A percentile compares a stretch with the other conserved stretches of the same genome.
Evolutionary conservation across 2,113 vertebrate genomes (phyloP).

Genomic region (Pleuronectes platessa): DNA sequence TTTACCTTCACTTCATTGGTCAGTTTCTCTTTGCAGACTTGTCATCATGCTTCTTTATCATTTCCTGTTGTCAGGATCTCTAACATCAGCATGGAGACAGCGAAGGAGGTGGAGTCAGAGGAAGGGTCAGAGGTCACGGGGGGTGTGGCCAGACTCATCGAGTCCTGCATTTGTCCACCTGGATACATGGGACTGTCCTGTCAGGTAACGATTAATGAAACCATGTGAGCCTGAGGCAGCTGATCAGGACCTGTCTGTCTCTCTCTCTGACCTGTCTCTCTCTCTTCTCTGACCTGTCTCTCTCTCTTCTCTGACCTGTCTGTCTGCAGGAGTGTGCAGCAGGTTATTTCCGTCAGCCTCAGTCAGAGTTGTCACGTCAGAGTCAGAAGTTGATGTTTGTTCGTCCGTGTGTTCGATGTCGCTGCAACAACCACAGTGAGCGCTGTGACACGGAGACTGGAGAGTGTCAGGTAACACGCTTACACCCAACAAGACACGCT

Average conservation of each 20-base stretch:
- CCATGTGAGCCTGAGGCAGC: background rate
- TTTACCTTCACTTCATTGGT: no score
- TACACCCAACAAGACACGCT: background rate
- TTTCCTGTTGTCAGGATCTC: slow-evolving; percentile 83
- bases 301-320: no score
- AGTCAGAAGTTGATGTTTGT: slow-evolving; percentile 57
- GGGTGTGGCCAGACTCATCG: slow-evolving; percentile 80
- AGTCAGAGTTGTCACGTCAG: slow-evolving; percentile 58
- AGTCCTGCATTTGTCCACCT: slow-evolving; percentile 89
- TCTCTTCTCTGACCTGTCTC: background rate
- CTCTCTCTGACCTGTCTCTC: background rate
- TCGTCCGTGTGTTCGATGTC: slow-evolving; percentile 87
- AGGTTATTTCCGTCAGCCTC: slow-evolving; percentile 85
- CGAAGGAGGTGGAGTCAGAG: slow-evolving; percentile 17
- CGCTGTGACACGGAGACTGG: slow-evolving; percentile 88
- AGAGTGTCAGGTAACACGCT: slow-evolving; percentile 84
- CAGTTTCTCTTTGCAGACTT: no score
- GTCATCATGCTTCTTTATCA: background rate
- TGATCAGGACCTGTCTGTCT: background rate
- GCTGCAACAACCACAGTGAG: slow-evolving; percentile 91
- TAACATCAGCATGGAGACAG: slow-evolving; percentile 90
- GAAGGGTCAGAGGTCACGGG: slow-evolving; percentile 55
- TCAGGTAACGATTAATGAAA: slow-evolving; percentile 83
- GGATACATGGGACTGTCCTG: slow-evolving; percentile 92
- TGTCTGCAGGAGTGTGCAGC: slow-evolving; percentile 86